These are phyloP conservation scores for Cepaea hortensis DNA, from an alignment of 2,888 invertebrate species.

Conservation along the genomic window DNA sequence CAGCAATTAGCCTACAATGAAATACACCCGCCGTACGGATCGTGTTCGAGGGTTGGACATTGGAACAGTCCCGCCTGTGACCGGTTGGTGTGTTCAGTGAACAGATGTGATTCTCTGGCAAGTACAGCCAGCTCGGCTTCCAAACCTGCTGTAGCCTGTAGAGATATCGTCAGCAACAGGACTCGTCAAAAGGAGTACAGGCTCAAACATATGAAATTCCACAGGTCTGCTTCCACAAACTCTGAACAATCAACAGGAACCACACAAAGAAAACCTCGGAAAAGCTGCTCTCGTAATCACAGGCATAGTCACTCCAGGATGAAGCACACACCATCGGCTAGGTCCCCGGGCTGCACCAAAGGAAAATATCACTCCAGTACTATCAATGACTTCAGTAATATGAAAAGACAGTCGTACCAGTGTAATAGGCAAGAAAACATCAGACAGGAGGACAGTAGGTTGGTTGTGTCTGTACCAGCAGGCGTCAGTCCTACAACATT, in stretches of 20 bases:
- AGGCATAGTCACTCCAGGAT: background rate
- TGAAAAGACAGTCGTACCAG: background rate
- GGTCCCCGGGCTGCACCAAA: background rate
- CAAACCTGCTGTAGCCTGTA: background rate
- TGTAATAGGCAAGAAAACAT: background rate
- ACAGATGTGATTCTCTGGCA: conserved; percentile 11
- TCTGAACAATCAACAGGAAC: conserved; percentile 4
- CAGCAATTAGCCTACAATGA: background rate
- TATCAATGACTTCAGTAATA: conserved; percentile 40
- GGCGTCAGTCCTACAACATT: background rate
- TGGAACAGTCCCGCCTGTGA: background rate
- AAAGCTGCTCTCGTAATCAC: background rate
- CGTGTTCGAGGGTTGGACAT: background rate
- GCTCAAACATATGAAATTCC: background rate
- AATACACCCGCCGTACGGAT: background rate
- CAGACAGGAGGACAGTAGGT: background rate
- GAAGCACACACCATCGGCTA: background rate
- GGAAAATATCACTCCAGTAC: conserved; percentile 30
- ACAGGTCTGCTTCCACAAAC: background rate
- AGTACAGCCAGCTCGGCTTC: conserved; percentile 7
- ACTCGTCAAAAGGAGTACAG: background rate
- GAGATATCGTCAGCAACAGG: background rate
- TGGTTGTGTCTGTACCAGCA: background rate
- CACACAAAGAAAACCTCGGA: background rate
- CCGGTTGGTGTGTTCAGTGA: background rate